A percentile compares a stretch with the other conserved stretches of the same genome.
Conservation (phyloP, 2,113 vertebrate species). For the Trichechus manatus region DNA sequence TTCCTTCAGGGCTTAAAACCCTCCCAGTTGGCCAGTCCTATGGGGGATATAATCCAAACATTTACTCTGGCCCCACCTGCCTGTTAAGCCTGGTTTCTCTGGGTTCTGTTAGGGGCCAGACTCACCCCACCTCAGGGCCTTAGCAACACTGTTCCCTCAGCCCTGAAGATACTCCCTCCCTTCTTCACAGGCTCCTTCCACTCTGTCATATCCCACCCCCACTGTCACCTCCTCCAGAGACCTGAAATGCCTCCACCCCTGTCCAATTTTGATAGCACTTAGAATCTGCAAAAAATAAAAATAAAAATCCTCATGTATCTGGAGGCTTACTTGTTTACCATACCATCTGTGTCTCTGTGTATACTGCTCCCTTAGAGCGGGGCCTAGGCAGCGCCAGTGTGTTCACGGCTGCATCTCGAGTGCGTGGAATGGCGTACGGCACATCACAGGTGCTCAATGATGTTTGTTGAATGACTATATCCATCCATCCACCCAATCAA, state of each 20-base stretch:
- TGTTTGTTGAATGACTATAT: background rate
- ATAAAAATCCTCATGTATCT: accelerated
- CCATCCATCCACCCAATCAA: background rate
- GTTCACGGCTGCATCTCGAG: accelerated
- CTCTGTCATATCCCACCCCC: background rate
- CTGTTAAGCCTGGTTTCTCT: accelerated
- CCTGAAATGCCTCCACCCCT: background rate
- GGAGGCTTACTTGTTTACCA: no score
- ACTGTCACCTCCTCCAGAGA: background rate
- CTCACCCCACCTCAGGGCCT: background rate
- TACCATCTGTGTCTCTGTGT: accelerated
- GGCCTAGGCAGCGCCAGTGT: accelerated
- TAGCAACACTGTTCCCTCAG: background rate
- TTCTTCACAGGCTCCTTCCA: background rate
- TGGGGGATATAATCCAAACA: background rate
- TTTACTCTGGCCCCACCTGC: background rate
- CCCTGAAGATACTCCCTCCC: background rate
- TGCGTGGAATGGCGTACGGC: accelerated
- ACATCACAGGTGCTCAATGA: accelerated
- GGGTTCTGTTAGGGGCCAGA: background rate
- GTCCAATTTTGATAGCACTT: background rate
- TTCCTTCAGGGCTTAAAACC: accelerated
- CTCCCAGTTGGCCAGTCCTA: background rate
- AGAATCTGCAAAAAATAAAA: background rate
- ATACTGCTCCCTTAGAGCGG: accelerated